A percentile compares a stretch with the other conserved stretches of the same genome.
phyloP scores from a whole-genome alignment of 2,888 invertebrate genomes.

The Rutpela maculata region DNA sequence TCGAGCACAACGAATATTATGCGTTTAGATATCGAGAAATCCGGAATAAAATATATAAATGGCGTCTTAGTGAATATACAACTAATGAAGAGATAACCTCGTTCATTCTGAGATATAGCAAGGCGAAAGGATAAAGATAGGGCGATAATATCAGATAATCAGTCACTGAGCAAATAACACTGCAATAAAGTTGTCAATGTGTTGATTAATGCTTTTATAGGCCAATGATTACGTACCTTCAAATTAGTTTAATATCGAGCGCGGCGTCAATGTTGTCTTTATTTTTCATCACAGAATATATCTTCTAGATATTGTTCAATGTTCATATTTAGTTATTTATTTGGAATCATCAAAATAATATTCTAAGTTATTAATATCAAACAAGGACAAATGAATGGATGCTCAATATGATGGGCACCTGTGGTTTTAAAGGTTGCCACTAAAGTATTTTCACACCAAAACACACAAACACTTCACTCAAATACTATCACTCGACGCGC shows the following conservation, averaged over 20 bases:
- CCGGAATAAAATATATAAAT: neutral
- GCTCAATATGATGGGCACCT: too few relatives aligned
- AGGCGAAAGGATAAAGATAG: slow-evolving; percentile 47
- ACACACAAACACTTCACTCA: too few relatives aligned
- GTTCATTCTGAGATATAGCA: slow-evolving; percentile 57
- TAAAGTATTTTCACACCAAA: too few relatives aligned
- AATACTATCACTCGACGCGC: too few relatives aligned
- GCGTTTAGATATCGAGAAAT: slow-evolving; percentile 14
- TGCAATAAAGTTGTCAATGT: slow-evolving; percentile 46
- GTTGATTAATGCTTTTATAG: slow-evolving; percentile 40
- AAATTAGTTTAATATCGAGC: slow-evolving; percentile 51
- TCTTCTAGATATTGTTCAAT: neutral
- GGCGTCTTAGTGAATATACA: slow-evolving; percentile 57
- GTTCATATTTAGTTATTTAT: too few relatives aligned
- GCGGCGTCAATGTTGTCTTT: slow-evolving; percentile 6
- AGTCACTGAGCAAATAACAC: slow-evolving; percentile 59
- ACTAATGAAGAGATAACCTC: slow-evolving; percentile 64
- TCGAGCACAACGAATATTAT: too few relatives aligned
- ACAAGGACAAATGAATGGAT: too few relatives aligned
- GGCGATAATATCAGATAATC: slow-evolving; percentile 58
- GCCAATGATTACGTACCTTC: slow-evolving; percentile 34
- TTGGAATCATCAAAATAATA: too few relatives aligned
- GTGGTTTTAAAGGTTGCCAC: too few relatives aligned
- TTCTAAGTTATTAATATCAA: too few relatives aligned
- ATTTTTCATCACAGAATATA: neutral